Evolutionary conservation across 2,888 invertebrate genomes (phyloP), one percentile per base, ranked within the genome.

Genomic region (Cataglyphis rosenhaueri): DNA sequence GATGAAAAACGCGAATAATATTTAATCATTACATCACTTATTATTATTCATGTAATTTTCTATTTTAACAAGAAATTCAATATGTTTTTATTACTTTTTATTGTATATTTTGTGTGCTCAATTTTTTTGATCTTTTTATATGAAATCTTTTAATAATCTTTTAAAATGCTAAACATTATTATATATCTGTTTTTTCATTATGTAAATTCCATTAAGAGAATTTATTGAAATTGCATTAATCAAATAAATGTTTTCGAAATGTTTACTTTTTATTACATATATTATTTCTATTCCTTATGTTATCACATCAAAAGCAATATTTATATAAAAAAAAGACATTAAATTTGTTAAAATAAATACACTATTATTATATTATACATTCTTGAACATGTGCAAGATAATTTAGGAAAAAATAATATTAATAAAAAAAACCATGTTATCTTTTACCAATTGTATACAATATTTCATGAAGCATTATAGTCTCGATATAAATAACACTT

Each of bases 331-430:
- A n/a, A n/a, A n/a, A 1, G n/a, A 52, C 1, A 57, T 21, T 6
- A 10, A 55, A 55, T 57, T 21, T 21, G 12, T 5, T 57, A 57
- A 57, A 57, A 57, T n/a, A 52, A 52, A 52, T 12, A 57, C 9
- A 57, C 21, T 21, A n/a, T 12, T 57, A 57, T 10, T n/a, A 52
- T 52, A n/a, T 0, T 52, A 10, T 55, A 55, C n/a, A 55, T 57
- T 52, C n/a, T 52, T 52, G 52, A n/a, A 57, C 5, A 25, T 57
- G 5, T 57, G 12, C 4, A 57, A 55, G 10, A 52, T 6, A 68
- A 68, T 68, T 48, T 5, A 52, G 41, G 15, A 41, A 65, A 65
- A 41, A 65, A 15, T 15, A 41, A 65, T 29, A 61, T 32, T 62
- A 35, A 12, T n/a, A 12, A 9, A 35, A 21, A 12, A 2, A 35